Conservation (phyloP, 2,888 invertebrate genomes). For the Syritta pipiens region DNA sequence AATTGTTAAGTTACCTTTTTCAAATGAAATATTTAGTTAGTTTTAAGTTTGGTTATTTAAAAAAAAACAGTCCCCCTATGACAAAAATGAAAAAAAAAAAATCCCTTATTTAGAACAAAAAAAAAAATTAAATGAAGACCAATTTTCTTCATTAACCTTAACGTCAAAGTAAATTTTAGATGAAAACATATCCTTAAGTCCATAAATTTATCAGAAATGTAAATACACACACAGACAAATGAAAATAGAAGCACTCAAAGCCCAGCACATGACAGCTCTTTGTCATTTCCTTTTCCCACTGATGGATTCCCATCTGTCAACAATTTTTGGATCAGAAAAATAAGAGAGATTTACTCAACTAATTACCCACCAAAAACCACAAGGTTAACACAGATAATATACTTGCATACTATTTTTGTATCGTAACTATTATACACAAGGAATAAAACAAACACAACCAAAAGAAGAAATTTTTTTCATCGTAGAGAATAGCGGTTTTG, state of each 20-base stretch:
- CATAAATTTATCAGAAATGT: constrained; percentile 17
- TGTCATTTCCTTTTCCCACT: constrained; percentile 13
- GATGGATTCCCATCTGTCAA: constrained; percentile 34
- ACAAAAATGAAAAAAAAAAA: constrained; percentile 48
- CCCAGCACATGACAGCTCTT: constrained; percentile 16
- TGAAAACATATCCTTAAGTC: constrained; percentile 59
- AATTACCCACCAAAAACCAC: constrained; percentile 62
- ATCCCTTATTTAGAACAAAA: background rate
- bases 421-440: constrained; percentile 58
- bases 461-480: constrained; percentile 18
- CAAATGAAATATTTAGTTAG: constrained; percentile 21
- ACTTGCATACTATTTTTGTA: constrained; percentile 68
- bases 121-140: constrained; percentile 29
- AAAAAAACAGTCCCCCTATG: constrained; percentile 59
- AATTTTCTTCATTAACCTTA: constrained; percentile 39
- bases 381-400: constrained; percentile 52
- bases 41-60: constrained; percentile 23
- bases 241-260: background rate
- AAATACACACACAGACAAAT: constrained; percentile 11
- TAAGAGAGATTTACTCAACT: constrained; percentile 60
- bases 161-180: constrained; percentile 17
- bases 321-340: constrained; percentile 59
- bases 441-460: constrained; percentile 28
- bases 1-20: constrained; percentile 40
- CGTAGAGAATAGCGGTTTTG: constrained; percentile 55